A percentile compares a stretch with the other conserved stretches of the same genome.
phyloP scores from a whole-genome alignment of 2,888 invertebrate species.

The Acronicta leporina region DNA sequence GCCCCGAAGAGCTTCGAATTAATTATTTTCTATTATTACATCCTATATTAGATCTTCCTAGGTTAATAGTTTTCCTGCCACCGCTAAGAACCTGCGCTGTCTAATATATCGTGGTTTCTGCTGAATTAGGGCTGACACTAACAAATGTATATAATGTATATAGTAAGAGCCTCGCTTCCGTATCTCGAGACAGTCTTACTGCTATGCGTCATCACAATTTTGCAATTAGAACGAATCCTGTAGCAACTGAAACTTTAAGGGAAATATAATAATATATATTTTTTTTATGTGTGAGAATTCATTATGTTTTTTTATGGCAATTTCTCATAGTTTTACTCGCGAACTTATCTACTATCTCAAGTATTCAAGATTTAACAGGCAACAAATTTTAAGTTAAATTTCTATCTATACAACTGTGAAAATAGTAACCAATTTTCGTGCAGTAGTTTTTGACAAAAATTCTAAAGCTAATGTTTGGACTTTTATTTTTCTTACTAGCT shows the following conservation, averaged over 20 bases:
- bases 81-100: conserved; percentile 7
- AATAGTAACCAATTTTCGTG: too few relatives aligned
- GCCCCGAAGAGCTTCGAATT: too few relatives aligned
- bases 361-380: too few relatives aligned
- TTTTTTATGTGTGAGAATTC: too few relatives aligned
- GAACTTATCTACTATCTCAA: too few relatives aligned
- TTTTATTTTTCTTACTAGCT: too few relatives aligned
- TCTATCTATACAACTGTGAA: too few relatives aligned
- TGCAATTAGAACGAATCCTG: conserved; percentile 2
- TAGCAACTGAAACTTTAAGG: background rate
- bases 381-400: too few relatives aligned
- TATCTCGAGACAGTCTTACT: background rate
- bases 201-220: conserved; percentile 23
- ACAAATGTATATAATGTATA: conserved; percentile 35
- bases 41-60: background rate
- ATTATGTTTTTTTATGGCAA: too few relatives aligned
- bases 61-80: conserved; percentile 1
- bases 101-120: conserved; percentile 12
- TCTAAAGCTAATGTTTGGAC: too few relatives aligned
- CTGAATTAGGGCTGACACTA: conserved; percentile 27
- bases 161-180: conserved; percentile 4
- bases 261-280: background rate
- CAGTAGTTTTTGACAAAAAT: too few relatives aligned
- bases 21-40: background rate
- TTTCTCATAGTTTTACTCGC: too few relatives aligned